Evolutionary conservation across 2,888 invertebrate genomes (phyloP).

Genomic region (Mechanitis mazaeus): DNA sequence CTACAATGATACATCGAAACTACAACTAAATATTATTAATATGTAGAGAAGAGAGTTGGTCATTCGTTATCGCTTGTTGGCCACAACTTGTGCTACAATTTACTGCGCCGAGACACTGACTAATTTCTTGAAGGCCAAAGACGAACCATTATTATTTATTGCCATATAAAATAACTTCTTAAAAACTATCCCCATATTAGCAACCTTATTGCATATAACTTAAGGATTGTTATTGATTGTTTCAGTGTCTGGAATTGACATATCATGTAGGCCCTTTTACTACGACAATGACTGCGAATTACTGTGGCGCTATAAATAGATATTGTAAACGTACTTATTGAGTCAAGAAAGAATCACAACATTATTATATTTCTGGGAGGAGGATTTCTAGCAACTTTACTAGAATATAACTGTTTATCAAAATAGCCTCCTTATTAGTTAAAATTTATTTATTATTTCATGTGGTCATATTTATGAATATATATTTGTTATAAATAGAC

Average conservation of each 20-base stretch:
- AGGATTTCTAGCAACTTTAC: constrained; percentile 1
- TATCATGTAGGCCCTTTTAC: constrained; percentile 58
- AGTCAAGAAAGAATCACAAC: constrained; percentile 33
- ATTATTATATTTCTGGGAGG: constrained; percentile 2
- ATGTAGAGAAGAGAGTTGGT: neutral
- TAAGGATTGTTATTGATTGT: constrained; percentile 40
- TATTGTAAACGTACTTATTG: constrained; percentile 33
- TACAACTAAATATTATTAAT: neutral
- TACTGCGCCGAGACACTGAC: constrained; percentile 54
- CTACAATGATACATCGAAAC: neutral
- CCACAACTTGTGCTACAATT: constrained; percentile 35
- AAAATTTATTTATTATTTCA: neutral
- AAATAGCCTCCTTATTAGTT: neutral
- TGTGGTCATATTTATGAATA: neutral
- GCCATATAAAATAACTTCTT: constrained; percentile 56
- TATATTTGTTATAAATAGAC: neutral
- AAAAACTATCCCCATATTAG: constrained; percentile 30
- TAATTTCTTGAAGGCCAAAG: constrained; percentile 70
- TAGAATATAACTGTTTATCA: constrained; percentile 6
- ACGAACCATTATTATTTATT: constrained; percentile 74
- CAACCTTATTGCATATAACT: constrained; percentile 38
- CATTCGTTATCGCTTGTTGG: constrained; percentile 9
- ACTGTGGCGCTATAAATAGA: constrained; percentile 59
- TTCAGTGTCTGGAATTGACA: constrained; percentile 36
- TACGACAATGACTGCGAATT: constrained; percentile 53